Evolutionary conservation across 2,797 vertebrate species (phyloP).

Genomic region (Calcarius lapponicus): DNA sequence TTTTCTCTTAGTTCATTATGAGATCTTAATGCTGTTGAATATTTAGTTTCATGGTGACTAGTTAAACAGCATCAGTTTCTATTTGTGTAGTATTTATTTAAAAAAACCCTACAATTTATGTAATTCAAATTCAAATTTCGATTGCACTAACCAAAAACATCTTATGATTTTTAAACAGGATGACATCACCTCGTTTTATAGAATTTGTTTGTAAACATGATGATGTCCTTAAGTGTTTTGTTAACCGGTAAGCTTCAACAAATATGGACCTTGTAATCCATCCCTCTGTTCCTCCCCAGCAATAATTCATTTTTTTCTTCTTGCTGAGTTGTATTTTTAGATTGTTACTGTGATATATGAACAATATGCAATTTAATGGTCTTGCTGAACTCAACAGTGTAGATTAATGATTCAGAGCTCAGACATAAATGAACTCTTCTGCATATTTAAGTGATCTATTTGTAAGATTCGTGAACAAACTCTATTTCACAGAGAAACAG

Average conservation of each 20-base stretch:
- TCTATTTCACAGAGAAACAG: background rate
- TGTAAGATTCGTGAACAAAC: background rate
- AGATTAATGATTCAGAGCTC: background rate
- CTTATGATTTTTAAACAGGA: conserved; percentile 76
- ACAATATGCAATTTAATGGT: background rate
- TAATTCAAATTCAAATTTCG: background rate
- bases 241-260: conserved; percentile 86
- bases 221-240: conserved; percentile 97
- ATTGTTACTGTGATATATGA: background rate
- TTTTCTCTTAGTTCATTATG: background rate
- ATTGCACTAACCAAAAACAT: background rate
- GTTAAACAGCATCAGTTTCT: background rate
- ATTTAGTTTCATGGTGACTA: background rate
- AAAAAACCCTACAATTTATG: background rate
- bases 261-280: background rate
- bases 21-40: background rate
- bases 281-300: background rate
- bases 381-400: background rate
- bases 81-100: background rate
- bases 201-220: conserved; percentile 99
- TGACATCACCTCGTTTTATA: conserved; percentile 97
- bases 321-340: background rate
- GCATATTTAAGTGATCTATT: background rate
- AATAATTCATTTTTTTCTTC: background rate
- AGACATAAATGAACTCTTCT: background rate